Evolutionary conservation across 2,113 vertebrate genomes (phyloP), one percentile per base, ranked within the genome.

Genomic region (Eurystomus gularis): DNA sequence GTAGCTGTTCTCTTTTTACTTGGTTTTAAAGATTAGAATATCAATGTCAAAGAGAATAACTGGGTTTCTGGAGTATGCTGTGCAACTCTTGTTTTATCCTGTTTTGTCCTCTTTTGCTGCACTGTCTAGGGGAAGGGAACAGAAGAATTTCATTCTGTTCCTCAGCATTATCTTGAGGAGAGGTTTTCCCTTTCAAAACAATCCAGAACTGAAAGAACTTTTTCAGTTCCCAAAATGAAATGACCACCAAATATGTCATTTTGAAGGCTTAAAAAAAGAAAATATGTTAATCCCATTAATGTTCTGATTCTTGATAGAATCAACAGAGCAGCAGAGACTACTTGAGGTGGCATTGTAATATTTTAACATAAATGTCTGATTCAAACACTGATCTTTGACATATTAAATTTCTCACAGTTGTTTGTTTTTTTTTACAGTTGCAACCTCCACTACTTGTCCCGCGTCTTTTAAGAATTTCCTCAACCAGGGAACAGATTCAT

Each of bases 341-440:
- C n/a, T 76, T 86, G 75, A 93, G 58, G 55, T 93, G 54, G 58
- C 26, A 21, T 24, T 90, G 73, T 66, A 89, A 66, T 91, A 77
- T 73, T 93, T 88, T 73, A 94, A 75, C 12, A 13, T 80, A 68
- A 83, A 70, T 85, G 46, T 86, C 86, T 94, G 85, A 37, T 65
- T 93, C 75, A 95, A 68, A 82, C 44, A 14, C 13, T 44, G 39
- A 57, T 6, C 70, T 96, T 93, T 90, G 79, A 87, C 68, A 55
- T 91, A 64, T 29, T 80, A 75, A 79, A 55, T 97, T 94, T 97
- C 96, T 98, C 96, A 98, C 96, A 96, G 89, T 72, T 94, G n/a
- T n/a, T n/a, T n/a, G n/a, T 97, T 98, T 97, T 69, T 97, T 97
- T 98, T 97, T 97, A 85, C 97, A 98, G 97, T 95, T 98, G 94